Conservation (phyloP, 1,140 invertebrate species). For the Metaphire vulgaris region DNA sequence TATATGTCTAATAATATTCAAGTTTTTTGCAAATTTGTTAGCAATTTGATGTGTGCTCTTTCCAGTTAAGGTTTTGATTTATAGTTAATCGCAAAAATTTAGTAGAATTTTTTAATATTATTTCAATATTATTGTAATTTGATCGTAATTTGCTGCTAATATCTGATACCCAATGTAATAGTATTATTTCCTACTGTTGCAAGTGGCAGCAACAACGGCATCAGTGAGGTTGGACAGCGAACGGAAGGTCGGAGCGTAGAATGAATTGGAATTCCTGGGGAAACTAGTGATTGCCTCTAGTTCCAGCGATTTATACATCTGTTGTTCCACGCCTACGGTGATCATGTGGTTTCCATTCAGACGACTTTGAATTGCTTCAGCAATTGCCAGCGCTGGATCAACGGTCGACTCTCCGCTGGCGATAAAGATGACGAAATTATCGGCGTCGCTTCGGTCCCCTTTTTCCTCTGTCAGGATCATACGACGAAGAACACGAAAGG, state of each 20-base stretch:
- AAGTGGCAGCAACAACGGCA: neutral
- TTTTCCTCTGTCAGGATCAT: constrained; percentile 14
- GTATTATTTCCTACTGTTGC: neutral
- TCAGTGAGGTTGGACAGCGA: neutral
- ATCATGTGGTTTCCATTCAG: constrained; percentile 9
- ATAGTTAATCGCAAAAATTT: no score
- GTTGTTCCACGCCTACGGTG: neutral
- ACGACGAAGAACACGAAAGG: constrained; percentile 14
- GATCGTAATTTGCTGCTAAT: no score
- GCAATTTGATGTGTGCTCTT: no score
- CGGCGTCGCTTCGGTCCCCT: constrained; percentile 24
- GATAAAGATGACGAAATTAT: constrained; percentile 24
- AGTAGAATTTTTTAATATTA: no score
- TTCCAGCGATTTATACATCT: constrained; percentile 18
- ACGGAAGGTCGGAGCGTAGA: constrained; percentile 11
- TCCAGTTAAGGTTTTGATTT: no score
- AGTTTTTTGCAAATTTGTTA: no score
- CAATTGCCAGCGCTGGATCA: constrained; percentile 5
- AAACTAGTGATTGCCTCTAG: constrained; percentile 27
- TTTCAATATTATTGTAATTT: no score
- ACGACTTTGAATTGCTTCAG: constrained; percentile 13
- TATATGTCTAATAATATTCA: no score
- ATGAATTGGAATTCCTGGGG: constrained; percentile 20
- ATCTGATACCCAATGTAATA: no score
- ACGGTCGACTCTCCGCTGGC: constrained; percentile 23